Evolutionary conservation across 2,888 invertebrate species (phyloP), one percentile per base, ranked within the genome.

Genomic region (Eupithecia dodoneata): DNA sequence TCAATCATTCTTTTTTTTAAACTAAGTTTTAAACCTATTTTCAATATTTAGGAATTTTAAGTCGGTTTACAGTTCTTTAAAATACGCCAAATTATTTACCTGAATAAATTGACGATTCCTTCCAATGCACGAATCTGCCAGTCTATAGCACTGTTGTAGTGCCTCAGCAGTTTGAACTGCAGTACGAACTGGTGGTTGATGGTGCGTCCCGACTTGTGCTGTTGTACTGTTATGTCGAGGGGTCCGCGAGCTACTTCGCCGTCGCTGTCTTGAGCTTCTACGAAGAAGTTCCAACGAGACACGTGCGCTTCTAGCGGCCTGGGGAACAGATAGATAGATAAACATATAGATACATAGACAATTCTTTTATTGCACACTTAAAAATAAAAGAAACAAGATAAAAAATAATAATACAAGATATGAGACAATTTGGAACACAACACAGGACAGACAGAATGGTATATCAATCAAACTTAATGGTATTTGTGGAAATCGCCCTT

Each of bases 151-250:
- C 96, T 96, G 1, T 95, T 95, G 86, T 96, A 97, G 15, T 88
- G 86, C 71, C 90, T 89, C 72, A 88, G 85, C 2, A 94, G 89
- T 75, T 91, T 90, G 86, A 98, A 95, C 74, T 96, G 96, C 85
- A 98, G 95, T 65, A 96, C 96, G 88, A 98, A 97, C 89, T 98
- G 97, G 87, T 98, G 98, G 91, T 98, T 98, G 73, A 98, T 96
- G 41, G 97, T 97, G 59, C 98, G 96, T 13, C 96, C 96, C 65
- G 96, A 96, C 88, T 97, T 97, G 91, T 98, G 97, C 84, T 98
- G 98, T 59, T 78, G 78, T 2, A 78, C 78, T 15, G 97, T 96
- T 81, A 97, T 96, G 86, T 98, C 97, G 6, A 99, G 93, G 0
- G 95, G 96, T 74, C 98, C 98, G 70, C 96, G 96, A 0, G 97